Percentiles rank a stretch among this genome's conserved stretches.
Conservation (phyloP, 2,888 invertebrate genomes). For the Nyleta sp. region DNA sequence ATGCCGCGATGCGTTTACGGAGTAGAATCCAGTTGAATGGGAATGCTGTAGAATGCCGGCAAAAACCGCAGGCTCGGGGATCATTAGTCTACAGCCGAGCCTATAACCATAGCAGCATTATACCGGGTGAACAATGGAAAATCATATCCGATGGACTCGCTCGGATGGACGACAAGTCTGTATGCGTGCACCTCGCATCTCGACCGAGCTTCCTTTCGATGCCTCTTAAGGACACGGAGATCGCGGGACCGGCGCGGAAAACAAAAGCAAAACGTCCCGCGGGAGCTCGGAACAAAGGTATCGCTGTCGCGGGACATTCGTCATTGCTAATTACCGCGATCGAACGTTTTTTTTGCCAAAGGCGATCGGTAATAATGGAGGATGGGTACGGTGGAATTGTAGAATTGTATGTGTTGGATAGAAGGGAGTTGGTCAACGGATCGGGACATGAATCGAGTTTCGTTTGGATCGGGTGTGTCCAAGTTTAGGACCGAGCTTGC, state of each 20-base stretch:
- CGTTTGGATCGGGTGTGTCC: too few species aligned
- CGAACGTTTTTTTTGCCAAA: too few species aligned
- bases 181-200: conserved; percentile 29
- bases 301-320: not conserved
- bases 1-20: conserved; percentile 60
- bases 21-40: conserved; percentile 77
- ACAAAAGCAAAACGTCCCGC: conserved; percentile 12
- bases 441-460: too few species aligned
- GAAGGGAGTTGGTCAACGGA: too few species aligned
- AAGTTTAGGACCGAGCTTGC: too few species aligned
- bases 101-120: conserved; percentile 75
- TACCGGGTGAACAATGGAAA: conserved; percentile 75
- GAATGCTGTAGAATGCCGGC: conserved; percentile 82
- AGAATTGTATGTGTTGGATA: too few species aligned
- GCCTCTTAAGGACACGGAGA: conserved; percentile 25
- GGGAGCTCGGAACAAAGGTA: conserved; percentile 1
- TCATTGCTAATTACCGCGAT: not conserved
- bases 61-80: conserved; percentile 81
- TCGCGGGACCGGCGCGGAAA: not conserved
- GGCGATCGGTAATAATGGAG: too few species aligned
- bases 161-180: conserved; percentile 1
- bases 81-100: conserved; percentile 81
- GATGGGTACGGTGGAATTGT: too few species aligned
- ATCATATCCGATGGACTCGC: conserved; percentile 32
- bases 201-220: conserved; percentile 32